phyloP scores from a whole-genome alignment of 2,113 vertebrate genomes.

The Leucosticte australis region DNA sequence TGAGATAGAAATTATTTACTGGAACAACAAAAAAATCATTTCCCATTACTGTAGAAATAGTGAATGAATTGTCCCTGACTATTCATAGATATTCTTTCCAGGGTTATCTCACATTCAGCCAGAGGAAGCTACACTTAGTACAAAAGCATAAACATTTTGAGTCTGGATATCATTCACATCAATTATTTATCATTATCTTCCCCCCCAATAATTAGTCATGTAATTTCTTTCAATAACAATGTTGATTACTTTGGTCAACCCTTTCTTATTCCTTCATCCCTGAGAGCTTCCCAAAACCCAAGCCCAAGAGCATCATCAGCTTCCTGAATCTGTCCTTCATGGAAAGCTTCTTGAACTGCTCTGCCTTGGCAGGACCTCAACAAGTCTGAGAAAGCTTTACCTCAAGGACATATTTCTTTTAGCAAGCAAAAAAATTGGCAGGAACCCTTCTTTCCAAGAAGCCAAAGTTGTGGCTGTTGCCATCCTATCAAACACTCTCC shows the following conservation, averaged over 20 bases:
- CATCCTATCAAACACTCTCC: not conserved
- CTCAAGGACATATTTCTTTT: not conserved
- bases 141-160: not conserved
- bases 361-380: not conserved
- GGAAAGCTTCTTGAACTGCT: not conserved
- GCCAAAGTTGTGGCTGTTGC: not conserved
- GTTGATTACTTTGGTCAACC: not conserved
- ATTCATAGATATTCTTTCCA: not conserved
- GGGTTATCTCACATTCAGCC: not conserved
- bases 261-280: not conserved
- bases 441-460: not conserved
- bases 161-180: not conserved
- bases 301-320: not conserved
- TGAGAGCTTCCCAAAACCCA: not conserved
- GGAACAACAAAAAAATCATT: not conserved
- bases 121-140: not conserved
- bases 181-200: not conserved
- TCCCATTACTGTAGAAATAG: not conserved
- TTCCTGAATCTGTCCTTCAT: not conserved
- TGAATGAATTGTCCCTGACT: too few relatives aligned
- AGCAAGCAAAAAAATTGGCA: not conserved
- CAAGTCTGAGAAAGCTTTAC: not conserved
- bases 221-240: not conserved
- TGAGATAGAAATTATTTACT: not conserved
- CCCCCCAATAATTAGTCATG: fast-evolving